Base-by-base conservation (phyloP, 2,888 invertebrate genomes). In the Tetragonisca angustula region DNA sequence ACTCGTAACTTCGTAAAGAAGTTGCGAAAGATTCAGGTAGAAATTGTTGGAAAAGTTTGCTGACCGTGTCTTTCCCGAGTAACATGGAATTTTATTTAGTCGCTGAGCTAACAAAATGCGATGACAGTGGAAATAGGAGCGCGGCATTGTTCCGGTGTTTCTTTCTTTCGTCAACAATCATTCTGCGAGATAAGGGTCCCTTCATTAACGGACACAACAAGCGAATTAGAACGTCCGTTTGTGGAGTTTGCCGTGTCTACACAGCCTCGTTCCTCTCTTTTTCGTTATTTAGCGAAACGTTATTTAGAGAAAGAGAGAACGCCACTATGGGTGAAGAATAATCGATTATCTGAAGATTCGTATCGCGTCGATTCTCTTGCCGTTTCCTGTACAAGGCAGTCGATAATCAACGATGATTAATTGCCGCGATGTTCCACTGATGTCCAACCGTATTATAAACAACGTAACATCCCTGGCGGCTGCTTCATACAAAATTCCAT, bases 401-500 rank as follows among this genome's bases (percentile, higher is more conserved):
- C 79, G 80, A 74, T 69, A 72, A 84, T 86, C 77, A 77, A 78
- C 67, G 50, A 64, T 82, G 82, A 87, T 87, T 87, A 87, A 87
- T 87, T 77, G 71, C 59, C 21, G 43, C 70, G 49, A 32, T 62
- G 72, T 84, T 81, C 56, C 75, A 43, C 67, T 70, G 81, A 71
- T 85, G 83, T 72, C 82, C 77, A 74, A 78, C 81, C 81, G 68
- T 79, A 87, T 89, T 89, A 89, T 88, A 87, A 90, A 90, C 90
- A 88, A 88, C 80, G 82, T 82, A 76, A 81, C 87, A 86, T 87
- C 83, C 77, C 76, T 74, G 76, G 52, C 70, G 70, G 32, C 79
- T 56, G 76, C 85, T 85, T 88, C 88, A 84, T 87, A 83, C 86
- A 79, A 85, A 89, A 91, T 92, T 93, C 91, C 91, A 93, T 93